A percentile compares a stretch with the other conserved stretches of the same genome.
phyloP scores from a whole-genome alignment of 2,888 invertebrate genomes.

The Deladenus siricidicola region DNA sequence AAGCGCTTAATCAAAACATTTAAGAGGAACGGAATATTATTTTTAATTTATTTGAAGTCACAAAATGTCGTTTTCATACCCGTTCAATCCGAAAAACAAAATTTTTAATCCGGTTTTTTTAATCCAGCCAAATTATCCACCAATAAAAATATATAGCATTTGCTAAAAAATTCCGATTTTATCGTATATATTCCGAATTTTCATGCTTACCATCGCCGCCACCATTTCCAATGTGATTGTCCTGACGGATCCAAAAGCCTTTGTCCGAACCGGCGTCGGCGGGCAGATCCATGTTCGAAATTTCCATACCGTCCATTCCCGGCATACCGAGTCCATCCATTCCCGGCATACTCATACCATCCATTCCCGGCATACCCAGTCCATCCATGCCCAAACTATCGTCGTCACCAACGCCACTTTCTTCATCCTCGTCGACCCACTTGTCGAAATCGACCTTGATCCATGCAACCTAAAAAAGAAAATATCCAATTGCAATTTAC shows the following conservation, averaged over 20 bases:
- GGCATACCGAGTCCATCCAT: conserved; percentile 3
- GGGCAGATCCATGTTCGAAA: conserved; percentile 11
- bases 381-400: background rate
- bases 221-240: no score
- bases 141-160: no score
- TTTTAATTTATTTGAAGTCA: no score
- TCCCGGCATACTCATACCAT: conserved; percentile 18
- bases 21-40: background rate
- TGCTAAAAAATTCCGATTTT: no score
- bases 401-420: conserved; percentile 64
- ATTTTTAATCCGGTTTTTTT: no score
- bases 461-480: conserved; percentile 63
- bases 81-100: no score
- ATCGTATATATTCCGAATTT: no score
- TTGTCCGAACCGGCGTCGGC: background rate
- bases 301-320: conserved; percentile 10
- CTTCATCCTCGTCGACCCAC: conserved; percentile 91
- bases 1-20: no score
- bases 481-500: no score
- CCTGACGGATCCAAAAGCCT: no score
- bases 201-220: no score
- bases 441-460: conserved; percentile 93
- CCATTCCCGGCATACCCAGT: conserved; percentile 16
- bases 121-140: no score
- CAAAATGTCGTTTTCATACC: background rate